Percentiles rank a stretch among this genome's conserved stretches.
Conservation (phyloP, 2,113 vertebrate species). For the Chauna torquata region DNA sequence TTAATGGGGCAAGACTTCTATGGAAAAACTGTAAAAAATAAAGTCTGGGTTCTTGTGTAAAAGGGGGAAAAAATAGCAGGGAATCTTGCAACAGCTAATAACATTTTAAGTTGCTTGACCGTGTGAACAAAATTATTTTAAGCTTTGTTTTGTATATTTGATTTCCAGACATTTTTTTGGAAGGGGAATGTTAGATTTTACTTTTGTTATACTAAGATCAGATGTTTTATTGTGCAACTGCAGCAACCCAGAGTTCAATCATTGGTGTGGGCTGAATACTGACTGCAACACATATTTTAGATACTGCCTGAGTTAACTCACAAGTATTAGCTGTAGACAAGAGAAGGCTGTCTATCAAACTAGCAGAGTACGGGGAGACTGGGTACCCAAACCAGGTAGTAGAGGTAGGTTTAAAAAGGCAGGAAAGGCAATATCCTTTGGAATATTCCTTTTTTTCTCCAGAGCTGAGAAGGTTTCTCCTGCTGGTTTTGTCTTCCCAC, state of each 20-base stretch:
- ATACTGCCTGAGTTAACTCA: neutral
- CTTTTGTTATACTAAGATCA: neutral
- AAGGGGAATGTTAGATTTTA: neutral
- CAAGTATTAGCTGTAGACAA: neutral
- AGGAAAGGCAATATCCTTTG: neutral
- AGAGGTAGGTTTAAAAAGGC: neutral
- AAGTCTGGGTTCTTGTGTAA: neutral
- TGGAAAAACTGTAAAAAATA: neutral
- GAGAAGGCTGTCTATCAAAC: neutral
- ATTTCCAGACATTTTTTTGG: neutral
- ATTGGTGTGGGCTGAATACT: neutral
- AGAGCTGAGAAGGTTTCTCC: neutral
- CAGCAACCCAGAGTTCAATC: neutral
- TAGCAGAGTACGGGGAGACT: neutral
- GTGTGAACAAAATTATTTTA: neutral
- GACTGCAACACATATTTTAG: neutral
- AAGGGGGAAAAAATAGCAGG: neutral
- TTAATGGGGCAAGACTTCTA: neutral
- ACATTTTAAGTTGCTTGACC: neutral
- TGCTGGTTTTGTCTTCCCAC: neutral
- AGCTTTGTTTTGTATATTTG: neutral
- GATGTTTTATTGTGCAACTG: neutral
- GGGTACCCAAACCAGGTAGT: accelerated
- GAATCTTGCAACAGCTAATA: neutral
- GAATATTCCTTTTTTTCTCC: neutral